Base-by-base conservation (phyloP, 2,113 vertebrate species). In the Prinia subflava region DNA sequence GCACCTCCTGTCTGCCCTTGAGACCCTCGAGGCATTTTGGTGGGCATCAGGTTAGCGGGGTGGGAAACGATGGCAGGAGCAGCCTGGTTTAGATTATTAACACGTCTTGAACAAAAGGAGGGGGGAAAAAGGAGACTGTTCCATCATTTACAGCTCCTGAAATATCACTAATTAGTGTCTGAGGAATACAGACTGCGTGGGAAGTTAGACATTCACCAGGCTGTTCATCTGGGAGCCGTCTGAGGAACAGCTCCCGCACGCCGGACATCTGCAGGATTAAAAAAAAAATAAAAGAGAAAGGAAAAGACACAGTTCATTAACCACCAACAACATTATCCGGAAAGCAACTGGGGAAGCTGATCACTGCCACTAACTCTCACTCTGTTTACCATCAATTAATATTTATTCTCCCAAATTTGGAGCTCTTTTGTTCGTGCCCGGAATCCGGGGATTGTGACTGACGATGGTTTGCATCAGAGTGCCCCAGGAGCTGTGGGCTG, bases 151-250 rank as follows among this genome's bases (percentile, higher is more conserved):
- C 73, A 75, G 65, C 83, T 93, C 96, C 90, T 1, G 19, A 92
- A 96, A 90, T 92, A 95, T 30, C 62, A 23, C 92, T 96, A 97
- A 97, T 95, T 96, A 93, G 86, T 21, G 77, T 96, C 95, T 94
- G 93, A 93, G 93, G 95, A 92, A 92, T 96, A 94, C 79, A 90
- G 93, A 42, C 90, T 96, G 95, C 16, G 80, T 95, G 95, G 94
- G 95, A 97, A 96, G 94, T 75, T 92, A 87, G 86, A 68, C 86
- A 47, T 94, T 49, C 88, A 84, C 76, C 53, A 86, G 85, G 75
- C 94, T 90, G 92, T 94, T 96, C 93, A 90, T 63, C 80, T 93
- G 95, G 93, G 94, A 95, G 90, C 76, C 0, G 44, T 83, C 87
- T 90, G 71, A 96, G 93, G 86, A 94, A 3, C 68, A 64, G 64